Percentiles rank a stretch among this genome's conserved stretches.
phyloP scores from a whole-genome alignment of 2,888 invertebrate genomes.

The Phaonia tiefii region DNA sequence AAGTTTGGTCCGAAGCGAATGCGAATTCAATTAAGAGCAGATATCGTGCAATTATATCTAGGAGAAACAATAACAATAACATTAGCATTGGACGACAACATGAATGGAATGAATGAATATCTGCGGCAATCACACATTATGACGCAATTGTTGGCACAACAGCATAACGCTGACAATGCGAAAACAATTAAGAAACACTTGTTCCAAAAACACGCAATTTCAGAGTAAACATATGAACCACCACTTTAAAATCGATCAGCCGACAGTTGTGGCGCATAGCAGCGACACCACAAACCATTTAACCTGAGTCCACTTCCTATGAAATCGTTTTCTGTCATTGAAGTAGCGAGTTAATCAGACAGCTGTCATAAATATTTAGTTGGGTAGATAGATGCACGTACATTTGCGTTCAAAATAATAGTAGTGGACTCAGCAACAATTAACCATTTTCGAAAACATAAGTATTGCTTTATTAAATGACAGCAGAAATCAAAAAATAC shows the following conservation, averaged over 20 bases:
- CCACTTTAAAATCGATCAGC: neutral
- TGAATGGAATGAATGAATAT: neutral
- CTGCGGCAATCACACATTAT: slow-evolving; percentile 35
- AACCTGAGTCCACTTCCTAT: too few species aligned
- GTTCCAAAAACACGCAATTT: slow-evolving; percentile 37
- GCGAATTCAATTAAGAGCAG: slow-evolving; percentile 59
- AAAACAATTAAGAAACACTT: slow-evolving; percentile 60
- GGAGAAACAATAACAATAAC: slow-evolving; percentile 8
- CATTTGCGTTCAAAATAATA: too few species aligned
- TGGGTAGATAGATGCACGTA: too few species aligned
- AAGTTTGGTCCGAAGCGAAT: slow-evolving; percentile 37
- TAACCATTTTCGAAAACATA: too few species aligned
- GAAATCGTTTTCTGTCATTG: too few species aligned
- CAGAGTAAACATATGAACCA: neutral
- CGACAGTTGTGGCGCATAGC: neutral
- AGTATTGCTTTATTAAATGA: too few species aligned
- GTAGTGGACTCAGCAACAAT: too few species aligned
- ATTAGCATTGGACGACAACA: too few species aligned
- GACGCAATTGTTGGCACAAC: slow-evolving; percentile 60
- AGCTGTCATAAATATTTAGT: too few species aligned
- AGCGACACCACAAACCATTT: neutral
- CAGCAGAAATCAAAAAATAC: too few species aligned
- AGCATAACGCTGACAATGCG: slow-evolving; percentile 51
- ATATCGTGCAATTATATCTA: slow-evolving; percentile 38
- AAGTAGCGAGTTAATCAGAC: too few species aligned